These are phyloP conservation scores for Sacculina carcini DNA, from an alignment of 2,888 invertebrate species.

Conservation along the genomic window DNA sequence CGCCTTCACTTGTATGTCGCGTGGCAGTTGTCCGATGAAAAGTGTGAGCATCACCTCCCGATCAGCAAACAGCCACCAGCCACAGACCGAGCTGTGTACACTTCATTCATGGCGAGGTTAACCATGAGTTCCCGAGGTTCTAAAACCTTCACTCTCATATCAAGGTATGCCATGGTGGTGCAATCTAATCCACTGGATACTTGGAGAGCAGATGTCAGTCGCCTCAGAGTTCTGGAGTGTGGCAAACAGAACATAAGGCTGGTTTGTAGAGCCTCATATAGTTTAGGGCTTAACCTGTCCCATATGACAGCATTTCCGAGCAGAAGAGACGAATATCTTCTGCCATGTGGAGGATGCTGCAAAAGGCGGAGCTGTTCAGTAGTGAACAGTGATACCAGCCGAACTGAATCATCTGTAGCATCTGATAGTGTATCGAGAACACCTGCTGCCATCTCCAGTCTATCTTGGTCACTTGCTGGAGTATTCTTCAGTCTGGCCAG, in stretches of 20 bases:
- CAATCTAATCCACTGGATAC: not conserved
- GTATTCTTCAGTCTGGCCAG: not conserved
- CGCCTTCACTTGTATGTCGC: no score
- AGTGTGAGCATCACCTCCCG: no score
- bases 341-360: not conserved
- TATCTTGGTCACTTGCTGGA: not conserved
- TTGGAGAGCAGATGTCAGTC: not conserved
- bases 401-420: not conserved
- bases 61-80: no score
- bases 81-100: not conserved
- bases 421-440: not conserved
- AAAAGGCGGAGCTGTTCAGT: not conserved
- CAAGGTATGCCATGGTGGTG: not conserved
- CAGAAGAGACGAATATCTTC: not conserved
- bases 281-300: not conserved
- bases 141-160: not conserved
- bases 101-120: not conserved
- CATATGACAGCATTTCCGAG: not conserved
- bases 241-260: not conserved
- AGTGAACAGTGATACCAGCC: not conserved
- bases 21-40: no score
- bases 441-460: not conserved
- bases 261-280: not conserved
- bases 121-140: not conserved
- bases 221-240: not conserved